Evolutionary conservation across 1,140 invertebrate genomes (phyloP), one percentile per base, ranked within the genome.

Genomic region (Agrypnia vestita): DNA sequence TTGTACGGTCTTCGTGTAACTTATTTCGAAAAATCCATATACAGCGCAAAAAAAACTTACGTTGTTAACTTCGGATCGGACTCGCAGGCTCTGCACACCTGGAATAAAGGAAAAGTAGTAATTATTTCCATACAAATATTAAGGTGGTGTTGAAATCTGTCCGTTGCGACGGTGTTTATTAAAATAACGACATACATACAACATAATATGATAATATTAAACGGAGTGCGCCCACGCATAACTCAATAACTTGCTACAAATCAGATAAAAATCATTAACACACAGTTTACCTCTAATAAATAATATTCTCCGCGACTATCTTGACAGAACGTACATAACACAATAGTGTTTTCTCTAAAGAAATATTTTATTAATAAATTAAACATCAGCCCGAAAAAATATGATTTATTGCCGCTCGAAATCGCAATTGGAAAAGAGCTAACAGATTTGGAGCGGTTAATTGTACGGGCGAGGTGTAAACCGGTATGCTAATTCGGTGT

Each of bases 401-500:
- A 56, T 56, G 71, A 56, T 73, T 73, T 73, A 73, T 73, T 64
- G 15, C 62, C 71, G 19, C 8, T 73, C 49, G 35, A 46, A 73
- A 73, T 73, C 25, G 71, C 71, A 73, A 53, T 73, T 35, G 71
- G 71, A 73, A 55, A 73, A 55, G 43, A 43, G 21, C 35, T n/a
- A 73, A 73, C 71, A 25, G 51, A 73, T 73, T 73, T 19, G 71
- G 71, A 72, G 49, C 49, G 43, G n/a, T 17, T 43, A 55, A 73
- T 64, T 21, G 71, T 56, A 56, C 21, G 49, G 49, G 71, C 25
- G 49, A 73, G 49, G 49, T 53, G 71, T 53, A 73, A 73, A 73
- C 71, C 71, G 25, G 71, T 73, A 73, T 73, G 71, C 51, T 73
- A 73, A 73, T 73, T 12, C 21, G 43, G 13, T 73, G 71, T 73